Percentiles rank a stretch among this genome's conserved stretches.
Evolutionary conservation across 2,113 vertebrate genomes (phyloP).

Genomic region (Pelusios castaneus): DNA sequence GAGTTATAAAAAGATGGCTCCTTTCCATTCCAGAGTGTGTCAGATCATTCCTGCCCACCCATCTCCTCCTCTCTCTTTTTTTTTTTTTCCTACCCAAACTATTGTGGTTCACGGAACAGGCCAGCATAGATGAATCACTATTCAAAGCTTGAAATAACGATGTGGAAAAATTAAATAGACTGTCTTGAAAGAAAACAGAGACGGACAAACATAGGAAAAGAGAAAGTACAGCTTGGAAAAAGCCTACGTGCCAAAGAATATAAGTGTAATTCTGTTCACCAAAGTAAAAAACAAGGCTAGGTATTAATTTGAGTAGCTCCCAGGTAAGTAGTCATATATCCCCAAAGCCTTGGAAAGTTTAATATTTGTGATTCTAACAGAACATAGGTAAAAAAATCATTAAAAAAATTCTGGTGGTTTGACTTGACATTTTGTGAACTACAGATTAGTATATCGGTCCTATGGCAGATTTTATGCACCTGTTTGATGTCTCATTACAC

Average conservation of each 20-base stretch:
- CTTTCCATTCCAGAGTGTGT: slow-evolving; percentile 38
- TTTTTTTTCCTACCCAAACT: slow-evolving; percentile 51
- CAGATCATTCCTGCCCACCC: neutral
- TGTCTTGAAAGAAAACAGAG: slow-evolving; percentile 30
- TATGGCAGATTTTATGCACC: slow-evolving; percentile 35
- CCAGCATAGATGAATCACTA: slow-evolving; percentile 62
- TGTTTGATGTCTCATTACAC: slow-evolving; percentile 18
- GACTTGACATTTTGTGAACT: slow-evolving; percentile 58
- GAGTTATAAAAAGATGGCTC: slow-evolving; percentile 53
- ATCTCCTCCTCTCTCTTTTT: slow-evolving; percentile 36
- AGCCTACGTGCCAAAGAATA: slow-evolving; percentile 44
- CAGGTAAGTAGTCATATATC: slow-evolving; percentile 29
- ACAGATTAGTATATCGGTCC: slow-evolving; percentile 9
- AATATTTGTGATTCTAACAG: slow-evolving; percentile 64
- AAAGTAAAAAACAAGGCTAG: slow-evolving; percentile 51
- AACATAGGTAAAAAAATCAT: slow-evolving; percentile 41
- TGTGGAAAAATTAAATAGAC: slow-evolving; percentile 68
- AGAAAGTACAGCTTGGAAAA: neutral
- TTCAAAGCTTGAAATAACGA: slow-evolving; percentile 52
- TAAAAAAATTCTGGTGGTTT: slow-evolving; percentile 30
- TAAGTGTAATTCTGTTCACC: slow-evolving; percentile 1
- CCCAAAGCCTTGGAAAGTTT: slow-evolving; percentile 30
- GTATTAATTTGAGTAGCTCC: slow-evolving; percentile 24
- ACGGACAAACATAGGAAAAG: slow-evolving; percentile 13
- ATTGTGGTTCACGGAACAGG: slow-evolving; percentile 52